Evolutionary conservation across 2,888 invertebrate genomes (phyloP).

Genomic region (Chaetogeoica ovagalla): DNA sequence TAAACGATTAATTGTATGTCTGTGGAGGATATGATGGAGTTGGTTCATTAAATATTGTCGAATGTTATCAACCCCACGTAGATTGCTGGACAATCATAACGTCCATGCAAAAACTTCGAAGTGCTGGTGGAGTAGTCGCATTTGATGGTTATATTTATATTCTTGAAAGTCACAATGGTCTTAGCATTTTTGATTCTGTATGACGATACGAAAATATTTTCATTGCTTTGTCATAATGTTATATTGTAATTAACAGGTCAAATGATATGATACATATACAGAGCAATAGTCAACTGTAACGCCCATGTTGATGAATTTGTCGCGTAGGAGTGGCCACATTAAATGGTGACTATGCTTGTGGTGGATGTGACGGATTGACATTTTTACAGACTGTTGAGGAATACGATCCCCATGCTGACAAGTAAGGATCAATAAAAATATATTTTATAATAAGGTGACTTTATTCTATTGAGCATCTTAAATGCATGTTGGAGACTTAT

Average conservation of each 20-base stretch:
- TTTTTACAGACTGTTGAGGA: constrained; percentile 82
- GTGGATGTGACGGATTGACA: constrained; percentile 82
- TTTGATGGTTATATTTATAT: constrained; percentile 76
- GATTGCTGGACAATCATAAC: constrained; percentile 75
- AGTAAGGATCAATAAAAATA: constrained; percentile 60
- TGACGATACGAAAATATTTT: neutral
- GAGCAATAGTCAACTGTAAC: constrained; percentile 75
- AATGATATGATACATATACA: constrained; percentile 75
- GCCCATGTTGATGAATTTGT: constrained; percentile 81
- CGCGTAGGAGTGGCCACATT: constrained; percentile 80
- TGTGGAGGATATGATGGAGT: constrained; percentile 86
- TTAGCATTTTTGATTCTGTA: constrained; percentile 83
- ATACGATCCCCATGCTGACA: constrained; percentile 73
- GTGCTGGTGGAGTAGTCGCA: constrained; percentile 74
- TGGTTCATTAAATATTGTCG: constrained; percentile 79
- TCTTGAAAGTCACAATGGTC: constrained; percentile 84
- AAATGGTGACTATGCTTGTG: constrained; percentile 80
- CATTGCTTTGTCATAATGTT: neutral
- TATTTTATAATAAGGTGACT: neutral
- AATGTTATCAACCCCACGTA: constrained; percentile 74
- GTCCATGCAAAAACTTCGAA: constrained; percentile 73
- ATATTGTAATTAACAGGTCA: constrained; percentile 63
- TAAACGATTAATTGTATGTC: constrained; percentile 79
- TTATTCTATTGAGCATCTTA: neutral
- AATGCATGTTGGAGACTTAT: neutral